Conservation (phyloP, 1,140 invertebrate species). For the Halictus rubicundus region DNA sequence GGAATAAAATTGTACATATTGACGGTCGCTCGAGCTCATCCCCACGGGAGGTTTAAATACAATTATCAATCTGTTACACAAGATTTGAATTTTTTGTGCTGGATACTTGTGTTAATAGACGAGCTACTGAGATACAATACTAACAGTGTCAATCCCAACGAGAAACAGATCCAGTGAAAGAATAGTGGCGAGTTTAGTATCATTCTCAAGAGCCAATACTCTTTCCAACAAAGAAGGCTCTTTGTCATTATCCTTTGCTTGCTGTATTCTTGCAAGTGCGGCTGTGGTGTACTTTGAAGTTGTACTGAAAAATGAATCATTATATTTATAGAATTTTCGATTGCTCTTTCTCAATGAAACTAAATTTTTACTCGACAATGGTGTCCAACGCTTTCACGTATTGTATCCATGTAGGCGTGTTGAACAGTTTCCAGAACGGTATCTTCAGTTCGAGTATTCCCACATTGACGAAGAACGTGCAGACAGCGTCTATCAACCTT, state of each 20-base stretch:
- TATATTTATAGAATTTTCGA: too few relatives aligned
- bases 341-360: too few relatives aligned
- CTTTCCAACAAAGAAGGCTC: constrained; percentile 84
- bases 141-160: constrained; percentile 94
- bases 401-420: constrained; percentile 87
- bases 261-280: constrained; percentile 65
- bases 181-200: constrained; percentile 87
- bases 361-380: constrained; percentile 83
- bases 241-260: constrained; percentile 77
- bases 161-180: constrained; percentile 90
- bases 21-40: too few relatives aligned
- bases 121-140: constrained; percentile 28
- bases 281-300: constrained; percentile 79
- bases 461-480: constrained; percentile 90
- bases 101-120: too few relatives aligned
- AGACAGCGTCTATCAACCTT: constrained; percentile 88
- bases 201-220: constrained; percentile 83
- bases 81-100: too few relatives aligned
- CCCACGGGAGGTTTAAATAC: too few relatives aligned
- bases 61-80: too few relatives aligned
- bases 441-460: constrained; percentile 89
- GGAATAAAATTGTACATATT: too few relatives aligned
- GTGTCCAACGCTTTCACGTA: constrained; percentile 87
- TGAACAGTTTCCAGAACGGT: constrained; percentile 89
- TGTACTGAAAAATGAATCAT: constrained; percentile 77